These are phyloP conservation scores for Nymphicus hollandicus DNA, from an alignment of 2,113 vertebrate species.

Conservation along the genomic window DNA sequence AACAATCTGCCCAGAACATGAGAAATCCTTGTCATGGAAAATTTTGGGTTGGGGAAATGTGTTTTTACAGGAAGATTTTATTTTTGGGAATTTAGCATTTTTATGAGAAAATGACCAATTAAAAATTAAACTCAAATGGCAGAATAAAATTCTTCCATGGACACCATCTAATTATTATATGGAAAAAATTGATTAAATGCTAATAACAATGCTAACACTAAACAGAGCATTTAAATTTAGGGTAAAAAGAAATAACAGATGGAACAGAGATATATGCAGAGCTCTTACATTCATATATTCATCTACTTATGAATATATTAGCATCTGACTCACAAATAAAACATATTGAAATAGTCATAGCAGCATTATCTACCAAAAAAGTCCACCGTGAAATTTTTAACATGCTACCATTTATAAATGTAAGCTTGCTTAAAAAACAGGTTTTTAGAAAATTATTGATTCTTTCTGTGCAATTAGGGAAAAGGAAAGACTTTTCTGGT, in stretches of 20 bases:
- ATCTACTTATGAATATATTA: neutral
- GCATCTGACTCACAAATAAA: slow-evolving; percentile 36
- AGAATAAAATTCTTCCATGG: slow-evolving; percentile 3
- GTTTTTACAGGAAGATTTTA: neutral
- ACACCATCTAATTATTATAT: slow-evolving; percentile 1
- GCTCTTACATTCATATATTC: neutral
- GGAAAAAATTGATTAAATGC: slow-evolving; percentile 4
- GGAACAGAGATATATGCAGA: slow-evolving; percentile 9
- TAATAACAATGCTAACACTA: slow-evolving; percentile 48
- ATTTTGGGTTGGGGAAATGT: neutral
- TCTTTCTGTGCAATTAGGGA: neutral
- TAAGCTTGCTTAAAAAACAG: neutral
- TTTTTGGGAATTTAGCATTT: neutral
- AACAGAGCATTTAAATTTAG: slow-evolving; percentile 23
- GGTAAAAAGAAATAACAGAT: slow-evolving; percentile 47
- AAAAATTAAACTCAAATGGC: neutral
- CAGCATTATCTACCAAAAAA: neutral
- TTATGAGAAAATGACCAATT: neutral
- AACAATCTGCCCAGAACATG: neutral
- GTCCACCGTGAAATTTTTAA: neutral
- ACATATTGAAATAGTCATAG: neutral
- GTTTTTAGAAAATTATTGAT: neutral
- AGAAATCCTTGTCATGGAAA: neutral
- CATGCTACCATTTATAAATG: neutral
- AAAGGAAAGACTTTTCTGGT: neutral